These are phyloP conservation scores for Meandrina meandrites DNA, from an alignment of 92 coral and sea anemone species.

Conservation along the genomic window DNA sequence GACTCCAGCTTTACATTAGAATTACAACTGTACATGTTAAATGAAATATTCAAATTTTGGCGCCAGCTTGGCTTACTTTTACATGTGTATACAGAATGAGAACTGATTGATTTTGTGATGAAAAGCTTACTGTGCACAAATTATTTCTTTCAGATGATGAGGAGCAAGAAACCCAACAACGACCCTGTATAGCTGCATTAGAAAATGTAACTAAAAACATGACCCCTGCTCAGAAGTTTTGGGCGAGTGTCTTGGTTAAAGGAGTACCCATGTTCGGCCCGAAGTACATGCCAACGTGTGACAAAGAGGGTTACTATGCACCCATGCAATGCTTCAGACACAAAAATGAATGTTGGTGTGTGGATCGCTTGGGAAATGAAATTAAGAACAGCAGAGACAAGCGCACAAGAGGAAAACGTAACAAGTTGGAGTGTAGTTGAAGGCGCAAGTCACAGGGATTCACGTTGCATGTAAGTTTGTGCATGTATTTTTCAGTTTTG, in stretches of 20 bases:
- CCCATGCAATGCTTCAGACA: conserved; percentile 56
- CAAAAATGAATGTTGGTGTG: conserved; percentile 69
- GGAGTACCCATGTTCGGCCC: conserved; percentile 5
- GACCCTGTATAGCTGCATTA: conserved; percentile 19
- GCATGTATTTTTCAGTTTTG: not conserved
- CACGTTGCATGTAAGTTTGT: not conserved
- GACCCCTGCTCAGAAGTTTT: too few relatives aligned
- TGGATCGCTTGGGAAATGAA: conserved; percentile 57
- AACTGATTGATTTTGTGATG: too few relatives aligned
- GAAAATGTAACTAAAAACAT: too few relatives aligned
- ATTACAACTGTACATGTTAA: too few relatives aligned
- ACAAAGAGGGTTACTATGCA: conserved; percentile 53
- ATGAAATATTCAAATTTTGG: too few relatives aligned
- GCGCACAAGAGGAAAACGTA: conserved; percentile 3
- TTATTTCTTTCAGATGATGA: not conserved
- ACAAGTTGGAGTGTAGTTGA: conserved; percentile 22
- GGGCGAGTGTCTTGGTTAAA: not conserved
- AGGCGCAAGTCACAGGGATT: not conserved
- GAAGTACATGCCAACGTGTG: conserved; percentile 50
- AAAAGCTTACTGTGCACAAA: not conserved
- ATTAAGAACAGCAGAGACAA: conserved; percentile 33
- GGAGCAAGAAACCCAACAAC: not conserved
- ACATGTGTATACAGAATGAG: too few relatives aligned
- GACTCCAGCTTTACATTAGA: too few relatives aligned
- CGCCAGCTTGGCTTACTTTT: too few relatives aligned